Base-by-base conservation (phyloP, 2,797 vertebrate species). In the Spinibarbus caldwelli region DNA sequence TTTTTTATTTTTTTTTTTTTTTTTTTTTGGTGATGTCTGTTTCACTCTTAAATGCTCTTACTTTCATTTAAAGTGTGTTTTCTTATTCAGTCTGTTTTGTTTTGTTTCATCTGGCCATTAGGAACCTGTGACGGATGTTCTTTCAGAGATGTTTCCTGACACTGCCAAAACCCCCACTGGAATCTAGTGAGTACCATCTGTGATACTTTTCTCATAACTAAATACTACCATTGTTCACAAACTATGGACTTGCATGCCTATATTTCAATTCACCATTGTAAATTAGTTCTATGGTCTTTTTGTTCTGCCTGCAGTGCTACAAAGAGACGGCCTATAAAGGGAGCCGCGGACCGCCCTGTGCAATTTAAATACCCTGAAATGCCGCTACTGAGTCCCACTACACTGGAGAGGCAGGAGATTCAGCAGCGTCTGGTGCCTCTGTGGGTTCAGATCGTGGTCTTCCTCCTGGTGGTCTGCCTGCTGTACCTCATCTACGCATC, bases 241-340 rank as follows among this genome's bases (percentile, higher is more conserved):
- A 29, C 23, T 43, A 12, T 62, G 41, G 54, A 26, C 57, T 77
- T 10, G 23, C 23, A 43, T 62, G 31, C 17, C 77, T 79, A 34
- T 8, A 11, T 41, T 38, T 57, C 12, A 72, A 29, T 45, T 36
- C 34, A 12, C 26, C 23, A 43, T 7, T 71, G 7, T 36, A 36
- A 2, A 19, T 80, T 6, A 23, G 36, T 73, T 71, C 1, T 12
- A 26, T 64, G 57, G 38, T n/a, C 1, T n/a, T n/a, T 47, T 66
- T 17, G 59, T 1, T 76, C 85, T 6, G 43, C 23, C 57, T 89
- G 83, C 86, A 96, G 96, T 59, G 94, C 92, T 36, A 94, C 93
- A n/a, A 64, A 94, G 26, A 93, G 95, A 41, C 93, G 92, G 86
- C 91, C 96, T 31, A 96, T 96, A 87, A 96, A 94, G 68, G 94